Base-by-base conservation (phyloP, 1,140 invertebrate genomes). In the Drosophila ficusphila region DNA sequence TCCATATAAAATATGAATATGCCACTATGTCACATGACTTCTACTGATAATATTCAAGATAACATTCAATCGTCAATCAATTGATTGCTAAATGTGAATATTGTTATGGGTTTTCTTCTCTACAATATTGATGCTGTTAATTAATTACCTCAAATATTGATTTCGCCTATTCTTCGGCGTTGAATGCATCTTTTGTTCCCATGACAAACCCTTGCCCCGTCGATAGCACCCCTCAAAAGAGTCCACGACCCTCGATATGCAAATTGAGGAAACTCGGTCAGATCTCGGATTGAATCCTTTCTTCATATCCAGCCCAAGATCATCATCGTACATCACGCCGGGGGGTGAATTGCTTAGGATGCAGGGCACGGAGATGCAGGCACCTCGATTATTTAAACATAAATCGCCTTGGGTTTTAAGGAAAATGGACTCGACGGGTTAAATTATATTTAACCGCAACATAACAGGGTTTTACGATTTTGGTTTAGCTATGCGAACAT, bases 91-190 rank as follows among this genome's bases (percentile, higher is more conserved):
- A 88, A 79, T 86, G 79, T 71, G 82, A 82, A 82, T 82, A 74
- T 74, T 61, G 74, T 70, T 82, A 81, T 64, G 62, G 49, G 69
- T 61, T 76, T 42, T 52, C n/a, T 36, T 34, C 41, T 38, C 27
- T 54, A 27, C 54, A 57, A 48, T 75, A 53, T 74, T 77, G 47
- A 77, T 88, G 86, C 77, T 76, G 67, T 90, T 89, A 90, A 89
- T 90, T 89, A 89, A 89, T 89, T 90, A 89, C 74, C 75, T 81
- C 77, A 89, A 89, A 89, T 89, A 89, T 89, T 89, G 86, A 89
- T 89, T 82, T 81, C 67, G 62, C 46, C 74, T 70, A 78, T 89
- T 89, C 64, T 89, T 72, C 36, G 64, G 42, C 33, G 38, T 46
- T 67, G 56, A 72, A 77, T 75, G 64, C 72, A 51, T 71, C 73